phyloP scores from a whole-genome alignment of 2,797 vertebrate species.

The Nannoperca australis region DNA sequence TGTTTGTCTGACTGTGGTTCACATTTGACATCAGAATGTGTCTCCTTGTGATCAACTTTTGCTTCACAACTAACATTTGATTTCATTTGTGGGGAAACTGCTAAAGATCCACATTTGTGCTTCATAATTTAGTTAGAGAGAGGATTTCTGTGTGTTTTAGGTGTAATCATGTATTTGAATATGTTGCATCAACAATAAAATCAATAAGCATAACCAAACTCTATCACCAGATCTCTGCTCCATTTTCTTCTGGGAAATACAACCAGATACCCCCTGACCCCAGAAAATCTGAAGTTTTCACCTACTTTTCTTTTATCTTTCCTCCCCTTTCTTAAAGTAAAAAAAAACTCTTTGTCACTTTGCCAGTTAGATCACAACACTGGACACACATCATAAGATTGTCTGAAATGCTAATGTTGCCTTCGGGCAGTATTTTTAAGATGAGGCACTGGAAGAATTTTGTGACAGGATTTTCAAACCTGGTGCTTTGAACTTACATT shows the following conservation, averaged over 20 bases:
- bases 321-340: not conserved
- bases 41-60: conserved; percentile 45
- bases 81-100: conserved; percentile 29
- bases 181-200: conserved; percentile 6
- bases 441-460: conserved; percentile 30
- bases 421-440: conserved; percentile 39
- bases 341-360: conserved; percentile 29
- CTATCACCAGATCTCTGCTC: not conserved
- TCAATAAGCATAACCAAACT: conserved; percentile 6
- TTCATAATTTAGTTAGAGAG: not conserved
- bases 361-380: conserved; percentile 40
- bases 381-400: conserved; percentile 48
- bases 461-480: conserved; percentile 47
- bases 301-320: not conserved
- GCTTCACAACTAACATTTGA: conserved; percentile 23
- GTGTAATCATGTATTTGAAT: not conserved
- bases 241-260: conserved; percentile 8
- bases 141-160: conserved; percentile 2
- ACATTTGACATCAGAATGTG: conserved; percentile 28
- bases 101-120: conserved; percentile 5
- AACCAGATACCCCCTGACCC: not conserved
- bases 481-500: conserved; percentile 44
- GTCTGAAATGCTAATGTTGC: conserved; percentile 54
- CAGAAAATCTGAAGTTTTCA: not conserved
- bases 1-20: conserved; percentile 35